These are phyloP conservation scores for Ceratothoa steindachneri DNA, from an alignment of 2,888 invertebrate species.

Conservation along the genomic window DNA sequence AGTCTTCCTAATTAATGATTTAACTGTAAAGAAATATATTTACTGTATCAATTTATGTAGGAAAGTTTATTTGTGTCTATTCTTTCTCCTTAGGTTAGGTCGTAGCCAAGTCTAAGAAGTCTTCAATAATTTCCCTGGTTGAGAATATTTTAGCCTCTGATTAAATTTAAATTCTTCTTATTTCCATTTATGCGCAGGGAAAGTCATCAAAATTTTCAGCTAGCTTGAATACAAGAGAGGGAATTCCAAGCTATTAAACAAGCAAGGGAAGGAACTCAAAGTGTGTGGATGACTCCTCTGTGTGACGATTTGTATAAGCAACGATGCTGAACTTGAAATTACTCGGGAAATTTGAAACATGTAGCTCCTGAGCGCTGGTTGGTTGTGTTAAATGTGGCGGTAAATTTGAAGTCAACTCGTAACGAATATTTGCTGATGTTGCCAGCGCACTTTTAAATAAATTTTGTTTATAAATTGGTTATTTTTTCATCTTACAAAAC, in stretches of 20 bases:
- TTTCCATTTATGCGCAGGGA: not conserved
- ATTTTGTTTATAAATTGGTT: not conserved
- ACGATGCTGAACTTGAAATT: constrained; percentile 41
- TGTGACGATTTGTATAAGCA: constrained; percentile 1
- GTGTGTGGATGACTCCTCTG: not conserved
- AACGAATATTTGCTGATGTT: constrained; percentile 6
- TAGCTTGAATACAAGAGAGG: not conserved
- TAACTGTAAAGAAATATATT: no score
- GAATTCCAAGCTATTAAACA: constrained; percentile 1
- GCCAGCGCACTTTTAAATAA: not conserved
- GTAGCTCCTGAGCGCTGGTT: constrained; percentile 24
- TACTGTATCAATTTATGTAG: no score
- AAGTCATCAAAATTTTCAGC: not conserved
- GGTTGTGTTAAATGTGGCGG: constrained; percentile 38
- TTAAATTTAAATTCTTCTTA: not conserved
- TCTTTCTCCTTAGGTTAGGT: no score
- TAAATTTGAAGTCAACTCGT: constrained; percentile 29
- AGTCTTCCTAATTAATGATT: no score
- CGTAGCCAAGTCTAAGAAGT: no score
- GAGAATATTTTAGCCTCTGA: not conserved
- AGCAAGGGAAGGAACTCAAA: not conserved
- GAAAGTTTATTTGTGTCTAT: no score
- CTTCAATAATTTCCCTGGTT: not conserved
- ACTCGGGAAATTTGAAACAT: constrained; percentile 37
- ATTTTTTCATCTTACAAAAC: not conserved